These are phyloP conservation scores for Balaeniceps rex DNA, from an alignment of 2,113 vertebrate species.

Conservation along the genomic window DNA sequence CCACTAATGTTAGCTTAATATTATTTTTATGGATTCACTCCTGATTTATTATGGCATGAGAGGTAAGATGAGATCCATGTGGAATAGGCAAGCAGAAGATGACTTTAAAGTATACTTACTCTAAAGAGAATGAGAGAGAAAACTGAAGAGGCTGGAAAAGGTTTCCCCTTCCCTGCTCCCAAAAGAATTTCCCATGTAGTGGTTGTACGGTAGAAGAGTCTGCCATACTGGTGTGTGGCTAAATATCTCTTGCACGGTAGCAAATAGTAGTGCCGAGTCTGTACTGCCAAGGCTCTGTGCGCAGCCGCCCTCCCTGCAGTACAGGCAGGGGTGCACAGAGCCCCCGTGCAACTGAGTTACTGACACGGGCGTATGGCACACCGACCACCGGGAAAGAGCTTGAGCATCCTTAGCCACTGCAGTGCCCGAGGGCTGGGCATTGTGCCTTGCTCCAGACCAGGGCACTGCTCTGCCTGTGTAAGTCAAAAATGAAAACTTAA, in stretches of 20 bases:
- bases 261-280: not conserved
- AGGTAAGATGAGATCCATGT: not conserved
- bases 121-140: not conserved
- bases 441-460: not conserved
- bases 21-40: not conserved
- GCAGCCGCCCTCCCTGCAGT: fast-evolving
- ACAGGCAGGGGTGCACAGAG: not conserved
- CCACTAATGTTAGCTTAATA: not conserved
- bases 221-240: fast-evolving
- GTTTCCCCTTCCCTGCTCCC: not conserved
- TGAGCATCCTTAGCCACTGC: fast-evolving
- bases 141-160: not conserved
- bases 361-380: fast-evolving
- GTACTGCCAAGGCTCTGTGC: not conserved
- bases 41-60: not conserved
- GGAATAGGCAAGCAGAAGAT: not conserved
- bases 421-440: too few species aligned
- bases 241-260: not conserved
- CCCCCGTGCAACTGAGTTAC: fast-evolving
- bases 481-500: not conserved
- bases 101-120: not conserved
- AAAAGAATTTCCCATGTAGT: not conserved
- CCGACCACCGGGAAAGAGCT: not conserved
- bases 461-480: not conserved
- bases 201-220: not conserved